phyloP scores from a whole-genome alignment of 2,888 invertebrate genomes.

The Taenaris catops region DNA sequence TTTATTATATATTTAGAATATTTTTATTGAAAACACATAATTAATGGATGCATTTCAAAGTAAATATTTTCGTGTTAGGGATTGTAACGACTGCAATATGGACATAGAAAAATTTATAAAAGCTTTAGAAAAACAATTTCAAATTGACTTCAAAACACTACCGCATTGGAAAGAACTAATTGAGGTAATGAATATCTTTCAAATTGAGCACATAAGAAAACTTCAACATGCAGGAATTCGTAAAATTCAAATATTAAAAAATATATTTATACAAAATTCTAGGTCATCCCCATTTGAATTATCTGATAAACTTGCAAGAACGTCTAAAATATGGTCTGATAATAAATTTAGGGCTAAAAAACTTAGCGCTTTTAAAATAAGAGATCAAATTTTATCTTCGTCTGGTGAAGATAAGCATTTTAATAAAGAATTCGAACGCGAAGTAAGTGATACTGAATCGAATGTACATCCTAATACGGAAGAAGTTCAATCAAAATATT shows the following conservation, averaged over 20 bases:
- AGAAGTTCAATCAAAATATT: slow-evolving; percentile 24
- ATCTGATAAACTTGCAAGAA: slow-evolving; percentile 45
- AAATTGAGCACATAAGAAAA: slow-evolving; percentile 40
- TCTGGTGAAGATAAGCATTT: slow-evolving; percentile 7
- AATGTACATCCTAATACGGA: slow-evolving; percentile 51
- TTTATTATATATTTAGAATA: slow-evolving; percentile 4
- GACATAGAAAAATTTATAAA: slow-evolving; percentile 46
- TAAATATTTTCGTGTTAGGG: slow-evolving; percentile 46
- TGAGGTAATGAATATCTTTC: slow-evolving; percentile 37
- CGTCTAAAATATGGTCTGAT: slow-evolving; percentile 42
- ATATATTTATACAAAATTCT: slow-evolving; percentile 41
- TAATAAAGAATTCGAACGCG: slow-evolving; percentile 26
- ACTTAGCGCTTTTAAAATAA: slow-evolving; percentile 11
- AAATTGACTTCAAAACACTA: slow-evolving; percentile 46
- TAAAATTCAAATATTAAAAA: slow-evolving; percentile 47
- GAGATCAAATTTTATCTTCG: slow-evolving; percentile 8
- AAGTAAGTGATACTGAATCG: slow-evolving; percentile 25
- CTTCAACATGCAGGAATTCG: slow-evolving; percentile 42
- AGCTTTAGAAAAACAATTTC: slow-evolving; percentile 41
- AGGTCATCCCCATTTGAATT: slow-evolving; percentile 55
- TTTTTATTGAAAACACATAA: not conserved
- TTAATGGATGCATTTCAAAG: slow-evolving; percentile 34
- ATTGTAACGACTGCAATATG: slow-evolving; percentile 31
- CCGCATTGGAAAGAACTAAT: slow-evolving; percentile 51
- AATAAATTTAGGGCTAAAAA: slow-evolving; percentile 27